Base-by-base conservation (phyloP, 2,797 vertebrate genomes). In the Craterocephalus amniculus region DNA sequence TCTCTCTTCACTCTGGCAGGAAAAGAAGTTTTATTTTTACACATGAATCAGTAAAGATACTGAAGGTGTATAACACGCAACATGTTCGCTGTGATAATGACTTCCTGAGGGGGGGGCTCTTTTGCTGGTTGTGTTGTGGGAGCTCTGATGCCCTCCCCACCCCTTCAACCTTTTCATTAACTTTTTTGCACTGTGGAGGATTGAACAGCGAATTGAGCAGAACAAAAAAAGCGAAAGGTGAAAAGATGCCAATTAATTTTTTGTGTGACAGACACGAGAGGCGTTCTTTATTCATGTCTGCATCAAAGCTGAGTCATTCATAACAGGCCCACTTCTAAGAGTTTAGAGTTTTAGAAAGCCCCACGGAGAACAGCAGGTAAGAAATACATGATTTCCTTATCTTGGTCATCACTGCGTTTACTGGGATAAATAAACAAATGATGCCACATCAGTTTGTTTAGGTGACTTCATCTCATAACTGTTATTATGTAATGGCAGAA, bases 21-120 rank as follows among this genome's bases (percentile, higher is more conserved):
- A 85, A 81, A 27, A 52, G 66, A 27, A 52, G 66, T 69, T 88
- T 88, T 91, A 91, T 90, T 91, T 89, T 89, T 88, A 86, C 64
- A 81, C 51, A 79, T 57, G 72, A 84, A 87, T 83, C 60, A 1
- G 43, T 59, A 62, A 69, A 65, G 59, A 40, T 72, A 81, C 76
- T 81, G 74, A 78, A 81, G 79, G 76, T 78, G 80, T 79, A 72
- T 72, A 63, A 81, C 70, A 59, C 65, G 76, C 78, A 82, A 77
- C 81, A 77, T 78, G 70, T 80, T 83, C 60, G 8, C 80, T 83
- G 85, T 87, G 83, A 86, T 89, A 88, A 87, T 83, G 81, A 91
- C 43, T 32, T 83, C 84, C 82, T 78, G 72, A 36, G 67, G 67
- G 81, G 72, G 60, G 66, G 59, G 6, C 12, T 31, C 26, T 56